phyloP scores from a whole-genome alignment of 2,888 invertebrate genomes.

The Pollenia angustigena region DNA sequence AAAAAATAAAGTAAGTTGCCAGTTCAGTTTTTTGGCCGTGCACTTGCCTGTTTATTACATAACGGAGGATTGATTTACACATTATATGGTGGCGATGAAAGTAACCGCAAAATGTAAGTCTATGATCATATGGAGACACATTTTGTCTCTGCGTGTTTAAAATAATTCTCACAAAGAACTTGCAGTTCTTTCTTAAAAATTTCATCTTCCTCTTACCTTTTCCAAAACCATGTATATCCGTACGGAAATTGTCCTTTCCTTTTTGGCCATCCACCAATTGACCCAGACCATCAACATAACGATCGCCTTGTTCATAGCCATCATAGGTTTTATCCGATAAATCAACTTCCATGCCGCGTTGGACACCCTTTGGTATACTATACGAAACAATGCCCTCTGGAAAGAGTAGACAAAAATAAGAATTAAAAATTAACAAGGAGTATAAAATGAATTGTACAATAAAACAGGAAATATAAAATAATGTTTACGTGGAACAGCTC shows the following conservation, averaged over 20 bases:
- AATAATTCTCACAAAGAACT: too few relatives aligned
- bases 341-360: constrained; percentile 89
- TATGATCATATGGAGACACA: too few relatives aligned
- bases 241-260: constrained; percentile 90
- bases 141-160: too few relatives aligned
- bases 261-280: constrained; percentile 91
- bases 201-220: constrained; percentile 85
- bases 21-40: too few relatives aligned
- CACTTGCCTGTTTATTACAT: too few relatives aligned
- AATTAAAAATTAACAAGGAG: constrained; percentile 38
- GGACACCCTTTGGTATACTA: constrained; percentile 90
- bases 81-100: too few relatives aligned
- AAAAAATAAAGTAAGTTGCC: too few relatives aligned
- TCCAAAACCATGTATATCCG: constrained; percentile 87
- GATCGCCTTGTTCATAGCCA: constrained; percentile 87
- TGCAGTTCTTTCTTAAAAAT: background rate
- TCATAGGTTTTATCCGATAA: constrained; percentile 92
- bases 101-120: too few relatives aligned
- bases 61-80: too few relatives aligned
- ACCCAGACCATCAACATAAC: constrained; percentile 89
- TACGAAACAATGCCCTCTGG: constrained; percentile 92
- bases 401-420: constrained; percentile 67
- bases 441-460: constrained; percentile 17
- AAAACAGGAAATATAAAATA: constrained; percentile 68
- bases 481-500: constrained; percentile 23